Evolutionary conservation across 2,113 vertebrate genomes (phyloP).

Genomic region (Lichenostomus cassidix): DNA sequence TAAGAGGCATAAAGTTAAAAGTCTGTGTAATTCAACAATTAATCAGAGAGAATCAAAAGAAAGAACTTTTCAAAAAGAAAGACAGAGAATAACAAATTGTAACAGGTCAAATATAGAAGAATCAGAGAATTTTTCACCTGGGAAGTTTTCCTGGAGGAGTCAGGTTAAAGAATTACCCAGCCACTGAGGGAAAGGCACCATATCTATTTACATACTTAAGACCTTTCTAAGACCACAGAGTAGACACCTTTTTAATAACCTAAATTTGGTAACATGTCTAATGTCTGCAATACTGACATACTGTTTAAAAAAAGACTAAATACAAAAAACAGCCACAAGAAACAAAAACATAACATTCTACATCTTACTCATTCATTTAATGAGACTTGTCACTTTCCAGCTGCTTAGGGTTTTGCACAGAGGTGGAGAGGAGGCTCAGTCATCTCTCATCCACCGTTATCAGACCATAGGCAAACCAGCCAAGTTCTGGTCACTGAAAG

Average conservation of each 20-base stretch:
- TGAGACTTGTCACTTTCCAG: background rate
- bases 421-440: background rate
- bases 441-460: background rate
- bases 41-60: background rate
- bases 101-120: background rate
- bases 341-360: background rate
- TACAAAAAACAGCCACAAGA: background rate
- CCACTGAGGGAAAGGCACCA: background rate
- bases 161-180: background rate
- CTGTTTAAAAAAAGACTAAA: background rate
- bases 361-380: background rate
- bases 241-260: background rate
- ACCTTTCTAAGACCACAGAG: background rate
- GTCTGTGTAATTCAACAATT: background rate
- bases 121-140: background rate
- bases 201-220: background rate
- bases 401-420: background rate
- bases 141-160: background rate
- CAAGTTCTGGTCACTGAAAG: constrained; percentile 21
- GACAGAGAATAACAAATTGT: background rate
- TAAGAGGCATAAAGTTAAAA: background rate
- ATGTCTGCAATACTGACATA: background rate
- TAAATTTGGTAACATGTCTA: background rate
- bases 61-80: background rate
- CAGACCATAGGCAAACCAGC: background rate